These are phyloP conservation scores for Andrena marginata DNA, from an alignment of 2,888 invertebrate genomes.

Conservation along the genomic window DNA sequence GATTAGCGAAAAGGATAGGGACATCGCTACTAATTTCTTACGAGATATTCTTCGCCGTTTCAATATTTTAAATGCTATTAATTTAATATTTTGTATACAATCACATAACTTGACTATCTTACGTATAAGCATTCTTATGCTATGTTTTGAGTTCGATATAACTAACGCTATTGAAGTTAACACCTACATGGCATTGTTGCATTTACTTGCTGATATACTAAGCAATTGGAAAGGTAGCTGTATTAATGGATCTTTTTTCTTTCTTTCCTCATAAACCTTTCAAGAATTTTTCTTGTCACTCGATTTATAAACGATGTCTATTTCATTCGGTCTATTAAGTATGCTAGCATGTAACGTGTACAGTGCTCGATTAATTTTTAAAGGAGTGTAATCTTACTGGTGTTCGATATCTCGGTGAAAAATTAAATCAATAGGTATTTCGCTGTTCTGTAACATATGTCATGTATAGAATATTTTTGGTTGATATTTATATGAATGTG, in stretches of 20 bases:
- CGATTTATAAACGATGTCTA: slow-evolving; percentile 14
- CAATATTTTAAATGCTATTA: slow-evolving; percentile 34
- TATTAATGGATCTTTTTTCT: slow-evolving; percentile 8
- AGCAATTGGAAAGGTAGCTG: slow-evolving; percentile 14
- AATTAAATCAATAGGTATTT: slow-evolving; percentile 19
- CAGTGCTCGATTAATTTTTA: slow-evolving; percentile 18
- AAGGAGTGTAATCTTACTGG: not conserved
- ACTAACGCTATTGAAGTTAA: slow-evolving; percentile 54
- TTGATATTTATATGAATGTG: slow-evolving; percentile 59
- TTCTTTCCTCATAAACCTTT: slow-evolving; percentile 4
- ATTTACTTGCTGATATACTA: slow-evolving; percentile 40
- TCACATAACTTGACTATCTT: slow-evolving; percentile 67
- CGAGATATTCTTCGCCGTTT: slow-evolving; percentile 37
- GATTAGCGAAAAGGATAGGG: slow-evolving; percentile 7
- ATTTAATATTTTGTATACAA: slow-evolving; percentile 59
- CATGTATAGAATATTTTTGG: slow-evolving; percentile 54
- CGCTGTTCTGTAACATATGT: slow-evolving; percentile 54
- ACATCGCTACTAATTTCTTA: slow-evolving; percentile 21
- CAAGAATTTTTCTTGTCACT: slow-evolving; percentile 4
- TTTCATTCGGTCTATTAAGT: slow-evolving; percentile 15
- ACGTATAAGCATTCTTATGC: slow-evolving; percentile 53
- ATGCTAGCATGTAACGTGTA: not conserved
- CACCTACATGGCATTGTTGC: slow-evolving; percentile 63
- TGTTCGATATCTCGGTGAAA: slow-evolving; percentile 3
- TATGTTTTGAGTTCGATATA: slow-evolving; percentile 59